These are phyloP conservation scores for Eupithecia inturbata DNA, from an alignment of 2,888 invertebrate species.

Conservation along the genomic window DNA sequence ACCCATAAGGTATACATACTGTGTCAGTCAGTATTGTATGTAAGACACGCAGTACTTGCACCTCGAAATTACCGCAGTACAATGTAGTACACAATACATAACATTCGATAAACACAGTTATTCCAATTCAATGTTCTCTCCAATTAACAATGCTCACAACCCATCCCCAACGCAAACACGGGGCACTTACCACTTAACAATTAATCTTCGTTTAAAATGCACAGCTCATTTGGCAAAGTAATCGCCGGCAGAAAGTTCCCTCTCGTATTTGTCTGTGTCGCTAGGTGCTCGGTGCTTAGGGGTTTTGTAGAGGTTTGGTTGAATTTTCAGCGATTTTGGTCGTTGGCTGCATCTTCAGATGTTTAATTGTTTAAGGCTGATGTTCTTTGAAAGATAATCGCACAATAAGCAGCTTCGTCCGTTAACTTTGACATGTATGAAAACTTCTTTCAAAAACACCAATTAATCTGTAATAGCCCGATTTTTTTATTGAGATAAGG, in stretches of 20 bases:
- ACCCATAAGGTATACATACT: not conserved
- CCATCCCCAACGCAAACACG: slow-evolving; percentile 22
- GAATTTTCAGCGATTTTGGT: not conserved
- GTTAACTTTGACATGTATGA: not conserved
- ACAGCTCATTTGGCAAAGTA: slow-evolving; percentile 51
- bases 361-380: not conserved
- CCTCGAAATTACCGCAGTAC: slow-evolving; percentile 2
- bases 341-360: not conserved
- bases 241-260: slow-evolving; percentile 40
- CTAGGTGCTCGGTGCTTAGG: not conserved
- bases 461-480: not conserved
- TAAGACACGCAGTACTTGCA: not conserved
- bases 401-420: not conserved
- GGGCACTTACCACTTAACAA: slow-evolving; percentile 39
- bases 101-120: slow-evolving; percentile 13
- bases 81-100: not conserved
- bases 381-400: not conserved
- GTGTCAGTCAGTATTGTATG: not conserved
- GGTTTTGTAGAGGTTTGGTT: not conserved
- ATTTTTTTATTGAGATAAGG: too few species aligned
- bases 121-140: slow-evolving; percentile 14
- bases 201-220: slow-evolving; percentile 55
- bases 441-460: not conserved
- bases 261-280: slow-evolving; percentile 39
- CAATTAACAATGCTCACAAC: slow-evolving; percentile 15